Base-by-base conservation (phyloP, 2,113 vertebrate genomes). In the Colaptes auratus region DNA sequence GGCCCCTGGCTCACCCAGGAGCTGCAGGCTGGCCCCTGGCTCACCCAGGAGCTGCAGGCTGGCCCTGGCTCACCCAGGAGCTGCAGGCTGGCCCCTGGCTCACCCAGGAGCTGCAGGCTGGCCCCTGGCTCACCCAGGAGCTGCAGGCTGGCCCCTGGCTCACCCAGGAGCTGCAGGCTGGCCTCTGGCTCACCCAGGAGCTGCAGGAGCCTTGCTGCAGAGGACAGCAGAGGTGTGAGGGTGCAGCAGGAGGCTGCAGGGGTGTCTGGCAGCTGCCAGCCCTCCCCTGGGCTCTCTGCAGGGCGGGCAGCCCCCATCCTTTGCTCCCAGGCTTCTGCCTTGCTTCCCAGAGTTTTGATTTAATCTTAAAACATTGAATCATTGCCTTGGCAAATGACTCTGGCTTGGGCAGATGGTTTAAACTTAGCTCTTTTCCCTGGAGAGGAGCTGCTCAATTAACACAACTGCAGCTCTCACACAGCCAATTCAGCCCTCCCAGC, bases 371-470 rank as follows among this genome's bases (percentile, higher is more conserved):
- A 92, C 88, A 94, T 93, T 96, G 95, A 95, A 96, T 96, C 35
- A 90, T 97, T 96, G 96, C 79, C 80, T 95, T 92, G 73, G 89
- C 91, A 95, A 95, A 95, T 94, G 90, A 96, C 75, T 93, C 84
- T 90, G 95, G 93, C 88, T 93, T 96, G 95, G 94, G 91, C 96
- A 97, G 96, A 97, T 96, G 94, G 95, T 92, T 95, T 96, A 96
- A 96, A 96, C 85, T 96, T 95, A 95, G 89, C 81, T 94, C 60
- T 80, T 70, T 90, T 95, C 96, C 69, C 91, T n/a, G 63, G 94
- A 90, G 96, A 95, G 96, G 96, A 96, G 77, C 91, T 85, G 82
- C 86, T 96, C 96, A 96, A 93, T 97, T 97, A 96, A 96, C 93
- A 96, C 90, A 93, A 91, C 76, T 73, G 82, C 92, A 94, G 82